Percentiles rank a stretch among this genome's conserved stretches.
Evolutionary conservation across 1,140 invertebrate genomes (phyloP).

Genomic region (Euwallacea similis): DNA sequence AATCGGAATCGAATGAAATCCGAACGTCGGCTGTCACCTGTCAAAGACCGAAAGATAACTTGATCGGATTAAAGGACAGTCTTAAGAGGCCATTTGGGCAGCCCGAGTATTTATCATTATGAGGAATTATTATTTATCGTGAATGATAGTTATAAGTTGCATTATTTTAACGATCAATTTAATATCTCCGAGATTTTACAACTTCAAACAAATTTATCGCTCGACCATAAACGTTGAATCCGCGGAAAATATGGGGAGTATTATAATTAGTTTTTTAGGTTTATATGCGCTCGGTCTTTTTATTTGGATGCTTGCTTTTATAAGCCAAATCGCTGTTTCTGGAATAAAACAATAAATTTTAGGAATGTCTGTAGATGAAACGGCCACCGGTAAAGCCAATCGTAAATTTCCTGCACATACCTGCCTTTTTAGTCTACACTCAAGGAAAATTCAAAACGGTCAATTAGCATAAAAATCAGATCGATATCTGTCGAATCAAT

Average conservation of each 20-base stretch:
- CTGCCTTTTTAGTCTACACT: neutral
- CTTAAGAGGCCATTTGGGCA: conserved; percentile 24
- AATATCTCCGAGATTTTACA: conserved; percentile 34
- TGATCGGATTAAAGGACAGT: conserved; percentile 25
- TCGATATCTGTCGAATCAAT: conserved; percentile 30
- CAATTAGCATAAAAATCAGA: conserved; percentile 31
- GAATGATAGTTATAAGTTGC: conserved; percentile 21
- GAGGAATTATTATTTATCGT: conserved; percentile 24
- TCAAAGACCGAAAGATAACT: conserved; percentile 18
- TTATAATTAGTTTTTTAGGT: conserved; percentile 35
- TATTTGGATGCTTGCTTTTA: conserved; percentile 30
- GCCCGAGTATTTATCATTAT: conserved; percentile 18
- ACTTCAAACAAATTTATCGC: conserved; percentile 32
- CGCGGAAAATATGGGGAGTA: conserved; percentile 30
- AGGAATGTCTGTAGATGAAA: conserved; percentile 4
- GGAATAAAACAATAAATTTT: conserved; percentile 30
- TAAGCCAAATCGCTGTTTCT: conserved; percentile 26
- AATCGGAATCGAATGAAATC: neutral
- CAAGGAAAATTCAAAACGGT: neutral
- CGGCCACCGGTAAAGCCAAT: neutral
- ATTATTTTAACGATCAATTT: conserved; percentile 35
- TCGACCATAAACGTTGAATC: conserved; percentile 25
- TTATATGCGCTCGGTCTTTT: conserved; percentile 25
- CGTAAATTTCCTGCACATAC: neutral
- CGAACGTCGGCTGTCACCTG: conserved; percentile 21